Evolutionary conservation across 2,888 invertebrate species (phyloP).

Genomic region (Calameuta pallipes): DNA sequence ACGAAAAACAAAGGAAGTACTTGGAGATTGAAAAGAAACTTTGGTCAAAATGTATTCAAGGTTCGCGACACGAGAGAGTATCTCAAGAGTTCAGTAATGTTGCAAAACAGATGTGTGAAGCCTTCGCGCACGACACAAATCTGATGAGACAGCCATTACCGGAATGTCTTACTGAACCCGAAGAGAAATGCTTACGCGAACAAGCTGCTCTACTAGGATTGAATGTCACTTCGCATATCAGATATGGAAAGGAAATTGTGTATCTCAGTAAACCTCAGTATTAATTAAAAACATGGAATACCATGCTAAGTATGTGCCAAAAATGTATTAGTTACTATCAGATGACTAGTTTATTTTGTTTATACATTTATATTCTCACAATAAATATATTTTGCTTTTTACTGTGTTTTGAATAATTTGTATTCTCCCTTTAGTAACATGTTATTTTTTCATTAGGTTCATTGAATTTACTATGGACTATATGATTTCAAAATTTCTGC

Average conservation of each 20-base stretch:
- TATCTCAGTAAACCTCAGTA: conserved; percentile 35
- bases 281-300: neutral
- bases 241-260: conserved; percentile 45
- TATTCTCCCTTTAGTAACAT: neutral
- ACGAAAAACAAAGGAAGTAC: conserved; percentile 54
- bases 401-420: neutral
- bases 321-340: neutral
- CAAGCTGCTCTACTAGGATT: conserved; percentile 68
- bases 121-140: conserved; percentile 66
- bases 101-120: conserved; percentile 67
- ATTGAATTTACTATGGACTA: too few relatives aligned
- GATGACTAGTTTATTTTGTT: neutral
- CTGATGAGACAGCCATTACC: conserved; percentile 68
- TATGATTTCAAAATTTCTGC: too few relatives aligned
- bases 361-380: neutral
- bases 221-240: conserved; percentile 56
- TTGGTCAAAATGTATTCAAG: conserved; percentile 59
- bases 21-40: conserved; percentile 58
- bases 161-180: conserved; percentile 64
- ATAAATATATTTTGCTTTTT: neutral
- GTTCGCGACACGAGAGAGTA: conserved; percentile 25
- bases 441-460: too few relatives aligned
- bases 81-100: conserved; percentile 55
- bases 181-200: conserved; percentile 67
- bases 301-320: neutral